These are phyloP conservation scores for Leucoma salicis DNA, from an alignment of 2,888 invertebrate species.

Conservation along the genomic window DNA sequence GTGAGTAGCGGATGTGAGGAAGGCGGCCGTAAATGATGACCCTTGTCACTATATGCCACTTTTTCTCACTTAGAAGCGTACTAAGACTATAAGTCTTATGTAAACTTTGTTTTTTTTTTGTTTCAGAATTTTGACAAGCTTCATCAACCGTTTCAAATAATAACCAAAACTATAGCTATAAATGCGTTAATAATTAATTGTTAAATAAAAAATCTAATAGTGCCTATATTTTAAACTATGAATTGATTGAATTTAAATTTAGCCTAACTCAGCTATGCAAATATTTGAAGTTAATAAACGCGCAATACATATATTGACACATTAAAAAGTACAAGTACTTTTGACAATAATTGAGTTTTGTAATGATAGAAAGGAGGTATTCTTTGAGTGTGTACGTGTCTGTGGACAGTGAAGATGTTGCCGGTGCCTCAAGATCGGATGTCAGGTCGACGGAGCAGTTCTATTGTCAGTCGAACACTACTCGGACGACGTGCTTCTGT, in stretches of 20 bases:
- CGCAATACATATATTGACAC: slow-evolving; percentile 7
- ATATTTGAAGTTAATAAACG: background rate
- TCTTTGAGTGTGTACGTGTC: slow-evolving; percentile 11
- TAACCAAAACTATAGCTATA: slow-evolving; percentile 15
- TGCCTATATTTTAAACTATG: slow-evolving; percentile 38
- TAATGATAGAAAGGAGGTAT: slow-evolving; percentile 11
- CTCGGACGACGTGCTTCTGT: slow-evolving; percentile 85
- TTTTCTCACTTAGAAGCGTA: slow-evolving; percentile 15
- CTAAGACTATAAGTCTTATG: slow-evolving; percentile 13
- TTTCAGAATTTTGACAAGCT: slow-evolving; percentile 9
- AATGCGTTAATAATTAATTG: slow-evolving; percentile 12
- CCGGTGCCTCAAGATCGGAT: slow-evolving; percentile 80
- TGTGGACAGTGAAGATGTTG: slow-evolving; percentile 51
- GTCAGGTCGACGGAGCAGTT: slow-evolving; percentile 85
- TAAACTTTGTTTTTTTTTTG: slow-evolving; percentile 15
- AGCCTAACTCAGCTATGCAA: background rate
- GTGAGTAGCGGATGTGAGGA: slow-evolving; percentile 45
- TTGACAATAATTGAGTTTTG: slow-evolving; percentile 5
- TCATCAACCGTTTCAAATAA: slow-evolving; percentile 7
- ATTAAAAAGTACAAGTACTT: background rate
- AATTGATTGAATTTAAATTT: background rate
- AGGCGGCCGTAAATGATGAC: slow-evolving; percentile 48
- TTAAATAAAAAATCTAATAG: slow-evolving; percentile 29
- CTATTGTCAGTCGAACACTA: slow-evolving; percentile 85
- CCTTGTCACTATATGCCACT: slow-evolving; percentile 41